Evolutionary conservation across 2,113 vertebrate genomes (phyloP).

Genomic region (Pteropus alecto): DNA sequence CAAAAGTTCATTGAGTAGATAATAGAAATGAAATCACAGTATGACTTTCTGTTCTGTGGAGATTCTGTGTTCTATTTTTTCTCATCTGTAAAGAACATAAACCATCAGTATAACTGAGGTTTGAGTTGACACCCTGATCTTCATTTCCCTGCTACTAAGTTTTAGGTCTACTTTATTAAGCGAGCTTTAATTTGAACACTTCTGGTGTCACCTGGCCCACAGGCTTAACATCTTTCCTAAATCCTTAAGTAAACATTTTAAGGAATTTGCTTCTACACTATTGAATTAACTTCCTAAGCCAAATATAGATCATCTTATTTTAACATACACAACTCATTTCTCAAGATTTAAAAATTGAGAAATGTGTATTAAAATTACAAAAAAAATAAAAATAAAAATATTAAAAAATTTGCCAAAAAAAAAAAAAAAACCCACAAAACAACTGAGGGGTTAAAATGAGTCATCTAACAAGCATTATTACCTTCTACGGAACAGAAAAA

Average conservation of each 20-base stretch:
- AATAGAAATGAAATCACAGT: background rate
- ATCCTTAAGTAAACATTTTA: background rate
- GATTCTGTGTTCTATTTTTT: background rate
- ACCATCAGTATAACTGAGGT: background rate
- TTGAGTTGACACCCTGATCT: background rate
- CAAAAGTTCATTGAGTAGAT: background rate
- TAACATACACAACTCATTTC: background rate
- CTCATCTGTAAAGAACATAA: background rate
- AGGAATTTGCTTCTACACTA: background rate
- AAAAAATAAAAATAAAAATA: background rate
- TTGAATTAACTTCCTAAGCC: background rate
- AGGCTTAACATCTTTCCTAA: background rate
- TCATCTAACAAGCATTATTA: background rate
- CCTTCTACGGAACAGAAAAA: background rate
- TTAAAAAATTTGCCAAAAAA: background rate
- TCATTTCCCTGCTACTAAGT: background rate
- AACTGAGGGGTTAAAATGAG: background rate
- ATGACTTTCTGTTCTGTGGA: background rate
- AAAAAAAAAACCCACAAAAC: background rate
- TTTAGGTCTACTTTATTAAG: background rate
- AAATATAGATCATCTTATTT: background rate
- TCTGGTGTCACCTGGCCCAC: background rate
- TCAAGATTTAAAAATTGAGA: conserved; percentile 1
- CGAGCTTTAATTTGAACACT: background rate
- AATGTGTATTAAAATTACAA: background rate